phyloP scores from a whole-genome alignment of 2,888 invertebrate genomes.

The Exephanes ischioxanthus region DNA sequence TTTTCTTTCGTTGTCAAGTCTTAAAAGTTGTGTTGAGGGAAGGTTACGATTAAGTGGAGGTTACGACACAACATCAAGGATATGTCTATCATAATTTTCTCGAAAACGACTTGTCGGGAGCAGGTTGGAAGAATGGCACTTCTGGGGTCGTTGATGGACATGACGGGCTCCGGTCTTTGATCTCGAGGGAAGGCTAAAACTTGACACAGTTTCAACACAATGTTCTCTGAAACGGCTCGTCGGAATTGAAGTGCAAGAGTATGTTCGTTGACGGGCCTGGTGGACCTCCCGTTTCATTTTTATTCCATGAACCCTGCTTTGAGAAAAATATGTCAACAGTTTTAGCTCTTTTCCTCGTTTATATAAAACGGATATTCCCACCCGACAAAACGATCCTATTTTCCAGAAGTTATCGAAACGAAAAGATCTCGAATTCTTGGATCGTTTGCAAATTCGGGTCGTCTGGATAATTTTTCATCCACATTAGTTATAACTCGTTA shows the following conservation, averaged over 20 bases:
- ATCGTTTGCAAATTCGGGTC: constrained; percentile 13
- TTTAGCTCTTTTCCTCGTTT: not conserved
- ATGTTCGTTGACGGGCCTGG: not conserved
- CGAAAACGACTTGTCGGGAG: not conserved
- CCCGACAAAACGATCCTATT: not conserved
- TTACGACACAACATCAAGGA: not conserved
- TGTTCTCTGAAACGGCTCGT: not conserved
- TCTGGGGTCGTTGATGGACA: not conserved
- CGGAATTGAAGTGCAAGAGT: not conserved
- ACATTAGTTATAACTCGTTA: constrained; percentile 56
- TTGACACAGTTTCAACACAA: not conserved
- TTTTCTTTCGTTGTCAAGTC: not conserved
- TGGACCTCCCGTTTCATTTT: not conserved
- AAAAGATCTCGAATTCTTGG: constrained; percentile 20
- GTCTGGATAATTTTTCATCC: constrained; percentile 40
- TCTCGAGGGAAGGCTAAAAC: not conserved
- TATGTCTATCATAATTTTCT: not conserved
- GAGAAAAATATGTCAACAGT: not conserved
- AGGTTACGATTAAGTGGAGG: not conserved
- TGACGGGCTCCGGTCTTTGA: not conserved
- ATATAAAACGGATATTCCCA: not conserved
- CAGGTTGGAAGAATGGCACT: not conserved
- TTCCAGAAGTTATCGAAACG: constrained; percentile 12
- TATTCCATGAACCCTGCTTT: not conserved
- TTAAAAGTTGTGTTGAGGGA: not conserved